phyloP scores from a whole-genome alignment of 2,113 vertebrate genomes.

The Catagonus wagneri region DNA sequence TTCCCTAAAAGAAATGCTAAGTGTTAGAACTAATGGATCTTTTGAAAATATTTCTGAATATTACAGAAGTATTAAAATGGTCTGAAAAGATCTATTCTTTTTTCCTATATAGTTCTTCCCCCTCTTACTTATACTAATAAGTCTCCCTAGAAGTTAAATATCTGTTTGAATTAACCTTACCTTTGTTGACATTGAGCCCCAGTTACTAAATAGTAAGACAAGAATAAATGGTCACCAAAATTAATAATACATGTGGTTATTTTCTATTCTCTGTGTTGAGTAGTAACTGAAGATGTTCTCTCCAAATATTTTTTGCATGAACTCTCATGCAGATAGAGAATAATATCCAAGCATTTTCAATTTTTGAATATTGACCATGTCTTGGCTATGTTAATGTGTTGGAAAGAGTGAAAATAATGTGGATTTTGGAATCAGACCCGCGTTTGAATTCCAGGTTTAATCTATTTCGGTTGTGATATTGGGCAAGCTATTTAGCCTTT shows the following conservation, averaged over 20 bases:
- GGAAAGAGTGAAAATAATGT: not conserved
- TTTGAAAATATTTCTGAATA: slow-evolving; percentile 60
- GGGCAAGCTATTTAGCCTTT: not conserved
- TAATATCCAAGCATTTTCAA: not conserved
- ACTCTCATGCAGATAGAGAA: not conserved
- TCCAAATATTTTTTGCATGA: slow-evolving; percentile 6
- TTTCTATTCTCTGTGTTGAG: not conserved
- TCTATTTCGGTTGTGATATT: not conserved
- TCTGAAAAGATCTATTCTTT: slow-evolving; percentile 28
- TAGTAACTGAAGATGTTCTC: not conserved
- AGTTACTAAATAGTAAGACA: not conserved
- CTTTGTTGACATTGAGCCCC: not conserved
- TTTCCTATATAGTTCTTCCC: not conserved
- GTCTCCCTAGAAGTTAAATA: not conserved
- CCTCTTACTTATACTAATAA: slow-evolving; percentile 39
- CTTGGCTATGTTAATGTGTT: not conserved
- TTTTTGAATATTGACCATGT: not conserved
- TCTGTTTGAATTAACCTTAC: not conserved
- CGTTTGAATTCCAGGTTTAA: not conserved
- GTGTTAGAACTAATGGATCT: slow-evolving; percentile 23
- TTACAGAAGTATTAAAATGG: slow-evolving; percentile 17
- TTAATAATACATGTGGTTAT: not conserved
- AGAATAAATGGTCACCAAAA: not conserved
- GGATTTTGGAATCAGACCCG: not conserved
- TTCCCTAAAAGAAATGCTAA: slow-evolving; percentile 54